Evolutionary conservation across 2,797 vertebrate species (phyloP), one percentile per base, ranked within the genome.

Genomic region (Acipenser transmontanus): DNA sequence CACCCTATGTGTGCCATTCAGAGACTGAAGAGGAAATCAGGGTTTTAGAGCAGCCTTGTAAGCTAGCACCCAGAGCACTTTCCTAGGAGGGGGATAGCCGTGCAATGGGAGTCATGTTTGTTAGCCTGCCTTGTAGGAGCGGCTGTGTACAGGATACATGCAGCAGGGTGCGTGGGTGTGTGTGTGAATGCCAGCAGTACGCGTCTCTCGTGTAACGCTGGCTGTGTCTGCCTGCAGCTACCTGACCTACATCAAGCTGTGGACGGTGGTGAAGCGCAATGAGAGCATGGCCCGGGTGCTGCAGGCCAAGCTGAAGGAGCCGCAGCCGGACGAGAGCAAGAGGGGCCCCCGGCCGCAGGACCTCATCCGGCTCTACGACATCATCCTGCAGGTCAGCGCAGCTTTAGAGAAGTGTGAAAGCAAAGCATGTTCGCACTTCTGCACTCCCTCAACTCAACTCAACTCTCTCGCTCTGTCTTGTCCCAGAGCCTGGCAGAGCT

Each of bases 311-410:
- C 90, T 98, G 74, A 93, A 93, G 81, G 94, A 93, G 72, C 88
- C 91, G 0, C 89, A 89, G 68, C 81, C 87, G 0, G 97, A 99
- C 2, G 97, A 99, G 64, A 93, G 87, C 81, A 97, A 94, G 67
- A 91, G 95, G 63, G 87, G 88, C 0, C 86, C 96, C 0, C 88
- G 93, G 65, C 97, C 96, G 0, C 97, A 99, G 84, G 97, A 99
- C 77, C 91, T 99, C 54, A 99, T 99, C 83, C 94, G 97, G 13
- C 94, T 99, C 49, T 99, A 99, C 0, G 97, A 99, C 81, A 97
- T 99, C 81, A 96, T 99, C 72, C 83, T 99, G 68, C 97, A 98
- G 96, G 96, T 98, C 78, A 34, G 34, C 34, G 34, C 34, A 34
- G 34, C 34, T 34, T 34, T 34, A 34, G 34, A 3, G 4, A 4